phyloP scores from a whole-genome alignment of 2,888 invertebrate species.

The Melanophora roralis region DNA sequence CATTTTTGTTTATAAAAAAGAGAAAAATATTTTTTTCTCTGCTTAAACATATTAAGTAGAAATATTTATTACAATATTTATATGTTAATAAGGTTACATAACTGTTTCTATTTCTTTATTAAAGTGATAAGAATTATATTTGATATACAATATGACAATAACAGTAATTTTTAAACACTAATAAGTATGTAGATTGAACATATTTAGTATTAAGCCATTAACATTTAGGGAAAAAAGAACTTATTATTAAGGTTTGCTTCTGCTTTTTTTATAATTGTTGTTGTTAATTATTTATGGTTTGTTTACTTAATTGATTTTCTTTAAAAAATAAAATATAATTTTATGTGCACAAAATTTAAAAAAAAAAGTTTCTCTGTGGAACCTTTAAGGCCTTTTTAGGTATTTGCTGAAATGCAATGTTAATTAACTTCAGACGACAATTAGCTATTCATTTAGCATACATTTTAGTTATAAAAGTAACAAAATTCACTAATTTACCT shows the following conservation, averaged over 20 bases:
- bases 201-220: neutral
- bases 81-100: conserved; percentile 60
- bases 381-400: conserved; percentile 31
- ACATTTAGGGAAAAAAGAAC: neutral
- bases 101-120: conserved; percentile 44
- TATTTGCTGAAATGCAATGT: too few relatives aligned
- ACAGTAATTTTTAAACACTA: too few relatives aligned
- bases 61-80: conserved; percentile 50
- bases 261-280: neutral
- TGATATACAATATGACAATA: neutral
- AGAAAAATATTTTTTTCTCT: neutral
- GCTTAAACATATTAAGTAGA: neutral
- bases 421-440: conserved; percentile 48
- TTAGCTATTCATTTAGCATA: conserved; percentile 62
- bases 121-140: conserved; percentile 55
- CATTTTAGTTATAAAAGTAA: conserved; percentile 46
- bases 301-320: conserved; percentile 50
- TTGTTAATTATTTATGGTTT: conserved; percentile 48
- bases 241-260: neutral
- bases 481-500: conserved; percentile 8
- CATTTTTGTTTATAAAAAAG: neutral
- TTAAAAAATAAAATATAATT: conserved; percentile 11
- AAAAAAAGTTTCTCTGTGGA: conserved; percentile 52
- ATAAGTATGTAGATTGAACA: neutral
- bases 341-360: neutral